Evolutionary conservation across 2,888 invertebrate species (phyloP).

Genomic region (Agrotis puta): DNA sequence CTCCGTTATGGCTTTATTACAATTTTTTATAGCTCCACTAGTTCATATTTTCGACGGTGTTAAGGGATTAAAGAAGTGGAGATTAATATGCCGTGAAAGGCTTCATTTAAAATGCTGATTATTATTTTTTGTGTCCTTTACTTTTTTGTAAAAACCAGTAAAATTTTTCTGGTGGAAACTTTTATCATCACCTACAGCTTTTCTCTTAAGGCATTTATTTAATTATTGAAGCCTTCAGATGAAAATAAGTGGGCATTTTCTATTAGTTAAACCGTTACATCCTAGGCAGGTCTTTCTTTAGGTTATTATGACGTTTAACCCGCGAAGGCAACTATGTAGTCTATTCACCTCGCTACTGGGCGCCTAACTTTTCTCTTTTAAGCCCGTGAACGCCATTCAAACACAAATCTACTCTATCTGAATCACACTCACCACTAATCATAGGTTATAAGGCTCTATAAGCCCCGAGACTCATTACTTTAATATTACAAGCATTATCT

Average conservation of each 20-base stretch:
- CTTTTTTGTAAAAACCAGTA: background rate
- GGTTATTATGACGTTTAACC: background rate
- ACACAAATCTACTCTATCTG: background rate
- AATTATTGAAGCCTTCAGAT: too few species aligned
- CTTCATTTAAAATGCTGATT: conserved; percentile 33
- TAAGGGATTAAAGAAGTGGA: conserved; percentile 80
- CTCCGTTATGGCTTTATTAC: conserved; percentile 85
- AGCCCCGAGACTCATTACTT: background rate
- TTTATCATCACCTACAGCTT: too few species aligned
- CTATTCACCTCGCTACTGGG: background rate
- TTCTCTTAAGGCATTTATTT: too few species aligned
- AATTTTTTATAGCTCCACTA: conserved; percentile 86
- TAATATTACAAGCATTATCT: too few species aligned
- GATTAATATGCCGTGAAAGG: conserved; percentile 66
- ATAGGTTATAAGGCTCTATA: too few species aligned
- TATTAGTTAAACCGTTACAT: too few species aligned
- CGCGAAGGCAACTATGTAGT: background rate
- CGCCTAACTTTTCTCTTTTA: background rate
- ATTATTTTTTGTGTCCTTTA: background rate
- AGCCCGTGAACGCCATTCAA: background rate
- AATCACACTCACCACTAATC: background rate
- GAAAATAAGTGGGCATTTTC: too few species aligned
- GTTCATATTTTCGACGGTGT: conserved; percentile 84
- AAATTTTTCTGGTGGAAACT: too few species aligned
- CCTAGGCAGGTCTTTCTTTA: too few species aligned